Evolutionary conservation across 2,888 invertebrate species (phyloP).

Genomic region (Caenorhabditis uteleia): DNA sequence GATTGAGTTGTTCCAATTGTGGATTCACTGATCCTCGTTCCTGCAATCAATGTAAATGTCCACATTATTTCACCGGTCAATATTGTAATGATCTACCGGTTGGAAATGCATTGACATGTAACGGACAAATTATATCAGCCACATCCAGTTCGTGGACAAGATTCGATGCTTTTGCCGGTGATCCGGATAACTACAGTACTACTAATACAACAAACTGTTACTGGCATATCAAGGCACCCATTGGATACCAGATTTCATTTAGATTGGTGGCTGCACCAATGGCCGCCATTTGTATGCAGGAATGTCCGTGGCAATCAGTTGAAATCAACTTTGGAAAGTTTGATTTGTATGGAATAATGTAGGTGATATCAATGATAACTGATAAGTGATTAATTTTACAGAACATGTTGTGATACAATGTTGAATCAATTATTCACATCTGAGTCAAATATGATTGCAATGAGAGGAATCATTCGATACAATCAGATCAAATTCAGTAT

Average conservation of each 20-base stretch:
- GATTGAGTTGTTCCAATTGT: constrained; percentile 21
- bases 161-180: constrained; percentile 33
- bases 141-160: constrained; percentile 27
- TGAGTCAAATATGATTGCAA: constrained; percentile 13
- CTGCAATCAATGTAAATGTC: constrained; percentile 40
- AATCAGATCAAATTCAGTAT: constrained; percentile 28
- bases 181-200: constrained; percentile 28
- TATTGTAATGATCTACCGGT: constrained; percentile 16
- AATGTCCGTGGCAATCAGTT: constrained; percentile 36
- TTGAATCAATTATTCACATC: constrained; percentile 28
- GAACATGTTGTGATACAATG: constrained; percentile 33
- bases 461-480: constrained; percentile 28
- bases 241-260: constrained; percentile 17
- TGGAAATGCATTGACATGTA: constrained; percentile 25
- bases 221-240: constrained; percentile 36
- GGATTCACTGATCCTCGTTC: constrained; percentile 31
- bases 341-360: constrained; percentile 37
- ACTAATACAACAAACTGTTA: constrained; percentile 25
- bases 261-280: constrained; percentile 8
- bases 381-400: constrained; percentile 7
- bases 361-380: not conserved
- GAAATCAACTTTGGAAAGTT: constrained; percentile 37
- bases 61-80: constrained; percentile 23
- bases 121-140: constrained; percentile 19
- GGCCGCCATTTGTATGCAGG: constrained; percentile 32